Percentiles rank a stretch among this genome's conserved stretches.
Evolutionary conservation across 1,140 invertebrate species (phyloP).

Genomic region (Anastatus disparis): DNA sequence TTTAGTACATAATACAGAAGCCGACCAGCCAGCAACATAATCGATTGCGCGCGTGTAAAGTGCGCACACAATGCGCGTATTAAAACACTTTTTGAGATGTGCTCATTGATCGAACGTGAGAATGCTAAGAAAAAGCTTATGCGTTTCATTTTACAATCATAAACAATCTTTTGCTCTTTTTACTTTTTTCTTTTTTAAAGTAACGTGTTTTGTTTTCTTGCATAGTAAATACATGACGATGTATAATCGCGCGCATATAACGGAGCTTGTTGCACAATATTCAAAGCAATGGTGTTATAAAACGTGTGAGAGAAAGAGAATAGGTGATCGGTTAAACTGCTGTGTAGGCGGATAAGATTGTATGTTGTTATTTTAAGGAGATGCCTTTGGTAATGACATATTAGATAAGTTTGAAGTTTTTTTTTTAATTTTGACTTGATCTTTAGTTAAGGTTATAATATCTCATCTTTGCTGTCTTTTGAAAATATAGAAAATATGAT

Average conservation of each 20-base stretch:
- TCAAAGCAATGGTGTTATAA: background rate
- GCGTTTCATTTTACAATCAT: no score
- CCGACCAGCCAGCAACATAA: background rate
- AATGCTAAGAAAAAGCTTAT: constrained; percentile 18
- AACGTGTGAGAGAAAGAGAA: no score
- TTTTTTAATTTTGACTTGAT: no score
- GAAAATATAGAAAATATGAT: no score
- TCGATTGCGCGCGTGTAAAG: constrained; percentile 29
- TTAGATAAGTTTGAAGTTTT: background rate
- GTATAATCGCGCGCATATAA: background rate
- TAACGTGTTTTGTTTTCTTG: no score
- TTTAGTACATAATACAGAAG: background rate
- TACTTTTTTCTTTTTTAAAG: no score
- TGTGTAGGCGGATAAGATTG: background rate
- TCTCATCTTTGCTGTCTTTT: no score
- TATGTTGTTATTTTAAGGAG: background rate
- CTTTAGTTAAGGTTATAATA: no score
- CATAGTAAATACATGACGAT: no score
- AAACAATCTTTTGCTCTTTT: no score
- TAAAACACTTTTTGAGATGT: constrained; percentile 7
- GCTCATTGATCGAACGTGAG: constrained; percentile 25
- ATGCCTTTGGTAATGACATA: constrained; percentile 7
- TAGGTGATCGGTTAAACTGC: no score
- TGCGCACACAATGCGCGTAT: constrained; percentile 35
- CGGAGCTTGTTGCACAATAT: background rate